Percentiles rank a stretch among this genome's conserved stretches.
Conservation (phyloP, 2,113 vertebrate species). For the Nerophis lumbriciformis region DNA sequence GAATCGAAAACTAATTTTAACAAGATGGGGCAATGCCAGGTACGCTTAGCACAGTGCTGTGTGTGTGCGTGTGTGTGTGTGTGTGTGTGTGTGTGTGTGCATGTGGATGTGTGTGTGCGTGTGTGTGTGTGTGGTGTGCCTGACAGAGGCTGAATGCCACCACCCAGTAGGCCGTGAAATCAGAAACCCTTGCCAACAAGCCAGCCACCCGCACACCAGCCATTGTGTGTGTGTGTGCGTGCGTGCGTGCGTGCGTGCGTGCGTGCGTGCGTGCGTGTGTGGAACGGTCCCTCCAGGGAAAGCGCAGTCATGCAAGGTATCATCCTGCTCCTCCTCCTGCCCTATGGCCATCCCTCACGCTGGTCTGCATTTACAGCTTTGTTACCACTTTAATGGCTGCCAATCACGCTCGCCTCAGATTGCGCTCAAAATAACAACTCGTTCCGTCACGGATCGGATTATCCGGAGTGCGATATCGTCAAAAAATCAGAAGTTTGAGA, state of each 20-base stretch:
- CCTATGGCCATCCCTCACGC: constrained; percentile 34
- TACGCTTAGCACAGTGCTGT: constrained; percentile 32
- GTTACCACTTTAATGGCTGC: constrained; percentile 15
- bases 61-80: not conserved
- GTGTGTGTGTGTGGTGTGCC: constrained; percentile 45
- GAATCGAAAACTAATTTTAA: not conserved
- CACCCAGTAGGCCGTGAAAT: constrained; percentile 73
- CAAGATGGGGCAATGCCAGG: constrained; percentile 12
- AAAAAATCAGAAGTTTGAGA: too few relatives aligned
- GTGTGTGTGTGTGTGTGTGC: constrained; percentile 14
- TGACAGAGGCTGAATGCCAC: constrained; percentile 66
- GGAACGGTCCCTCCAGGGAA: constrained; percentile 48
- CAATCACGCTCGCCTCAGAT: too few relatives aligned
- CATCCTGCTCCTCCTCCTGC: constrained; percentile 49
- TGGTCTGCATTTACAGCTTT: constrained; percentile 11
- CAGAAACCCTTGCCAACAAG: constrained; percentile 71
- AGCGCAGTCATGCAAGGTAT: constrained; percentile 70
- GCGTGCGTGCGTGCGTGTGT: constrained; percentile 37
- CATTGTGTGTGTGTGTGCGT: constrained; percentile 33
- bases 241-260: constrained; percentile 32
- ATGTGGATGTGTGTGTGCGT: not conserved
- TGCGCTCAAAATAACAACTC: too few relatives aligned
- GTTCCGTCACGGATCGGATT: too few relatives aligned
- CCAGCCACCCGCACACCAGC: constrained; percentile 67
- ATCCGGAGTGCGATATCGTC: too few relatives aligned